Evolutionary conservation across 2,888 invertebrate genomes (phyloP), one percentile per base, ranked within the genome.

Genomic region (Orthonychiurus folsomi): DNA sequence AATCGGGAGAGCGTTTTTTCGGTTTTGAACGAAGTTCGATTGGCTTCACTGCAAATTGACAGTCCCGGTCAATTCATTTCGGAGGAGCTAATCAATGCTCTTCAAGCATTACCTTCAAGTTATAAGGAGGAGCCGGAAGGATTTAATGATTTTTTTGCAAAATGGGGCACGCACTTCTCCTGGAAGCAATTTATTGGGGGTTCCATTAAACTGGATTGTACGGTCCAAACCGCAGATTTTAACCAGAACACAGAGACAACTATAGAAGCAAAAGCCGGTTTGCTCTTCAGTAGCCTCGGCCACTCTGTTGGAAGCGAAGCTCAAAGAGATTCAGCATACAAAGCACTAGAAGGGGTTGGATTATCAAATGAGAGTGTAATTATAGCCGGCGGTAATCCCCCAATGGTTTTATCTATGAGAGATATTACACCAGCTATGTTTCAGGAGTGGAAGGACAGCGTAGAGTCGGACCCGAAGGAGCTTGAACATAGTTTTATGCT

Each of bases 141-240:
- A 48, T 48, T 15, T n/a, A 48, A 48, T n/a, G 48, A 48, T 15
- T 48, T 48, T n/a, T 48, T 48, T n/a, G n/a, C 5, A 3, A 56
- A 56, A 26, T 56, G 24, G 24, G 56, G 56, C 21, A 56, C 56
- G 3, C 56, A 56, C n/a, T 21, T 56, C 9, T 24, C 25, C 9
- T 9, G 23, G 9, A 24, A 56, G 24, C 27, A 25, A 56, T n/a
- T 9, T 56, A 3, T 56, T 56, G 56, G 56, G 21, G 56, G 56
- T 24, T 56, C 24, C 9, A 56, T 56, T 24, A 3, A 5, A 23
- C 12, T 56, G 12, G 56, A 56, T 56, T 56, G 56, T 5, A 56
- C 9, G n/a, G 27, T 23, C n/a, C 21, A 56, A 56, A 21, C 12
- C 12, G 27, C 25, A 5, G n/a, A n/a, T n/a, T 48, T 15, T n/a